Conservation (phyloP, 2,113 vertebrate genomes). For the Muscicapa adusta region DNA sequence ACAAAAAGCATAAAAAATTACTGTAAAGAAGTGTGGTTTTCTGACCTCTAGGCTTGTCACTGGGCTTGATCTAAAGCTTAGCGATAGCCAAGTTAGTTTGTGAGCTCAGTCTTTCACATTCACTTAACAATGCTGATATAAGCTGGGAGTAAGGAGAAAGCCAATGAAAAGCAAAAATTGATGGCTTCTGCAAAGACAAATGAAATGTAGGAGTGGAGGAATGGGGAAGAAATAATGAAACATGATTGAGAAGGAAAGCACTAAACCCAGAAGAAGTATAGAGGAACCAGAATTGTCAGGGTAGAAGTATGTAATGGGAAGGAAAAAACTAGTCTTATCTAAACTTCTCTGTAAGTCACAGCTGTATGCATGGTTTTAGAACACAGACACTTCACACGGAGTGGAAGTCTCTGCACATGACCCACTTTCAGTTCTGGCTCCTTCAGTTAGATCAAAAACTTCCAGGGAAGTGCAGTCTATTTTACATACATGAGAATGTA, state of each 20-base stretch:
- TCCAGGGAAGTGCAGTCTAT: background rate
- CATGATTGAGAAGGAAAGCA: background rate
- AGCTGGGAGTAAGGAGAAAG: background rate
- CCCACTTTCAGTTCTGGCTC: background rate
- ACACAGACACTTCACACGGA: background rate
- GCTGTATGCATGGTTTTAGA: background rate
- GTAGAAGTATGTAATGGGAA: background rate
- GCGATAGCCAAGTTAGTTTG: background rate
- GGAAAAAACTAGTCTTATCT: background rate
- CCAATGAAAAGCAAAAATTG: background rate
- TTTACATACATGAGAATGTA: background rate
- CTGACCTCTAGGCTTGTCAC: background rate
- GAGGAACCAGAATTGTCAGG: background rate
- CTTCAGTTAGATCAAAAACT: background rate
- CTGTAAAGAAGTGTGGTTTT: background rate
- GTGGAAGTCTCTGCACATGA: background rate
- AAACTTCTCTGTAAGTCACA: background rate
- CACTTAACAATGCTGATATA: background rate
- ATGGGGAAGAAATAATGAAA: background rate
- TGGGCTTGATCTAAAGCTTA: background rate
- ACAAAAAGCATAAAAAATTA: background rate
- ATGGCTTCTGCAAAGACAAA: background rate
- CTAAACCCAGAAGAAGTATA: background rate
- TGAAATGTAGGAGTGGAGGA: accelerated
- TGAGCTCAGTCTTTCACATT: background rate